Evolutionary conservation across 2,888 invertebrate genomes (phyloP).

Genomic region (Sesamia inferens): DNA sequence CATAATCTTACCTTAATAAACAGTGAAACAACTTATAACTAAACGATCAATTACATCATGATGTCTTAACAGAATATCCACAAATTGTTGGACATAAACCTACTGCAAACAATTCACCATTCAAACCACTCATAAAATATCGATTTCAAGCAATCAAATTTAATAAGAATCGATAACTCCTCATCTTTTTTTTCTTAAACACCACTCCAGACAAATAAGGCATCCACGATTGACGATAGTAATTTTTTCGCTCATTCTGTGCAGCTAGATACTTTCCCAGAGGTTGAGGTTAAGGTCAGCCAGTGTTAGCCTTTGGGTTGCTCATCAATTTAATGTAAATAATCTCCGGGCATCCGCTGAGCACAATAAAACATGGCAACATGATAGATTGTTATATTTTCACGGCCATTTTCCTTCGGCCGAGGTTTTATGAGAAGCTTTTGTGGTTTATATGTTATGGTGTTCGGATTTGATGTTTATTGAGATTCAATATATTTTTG

Average conservation of each 20-base stretch:
- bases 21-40: background rate
- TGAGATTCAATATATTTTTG: constrained; percentile 14
- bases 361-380: constrained; percentile 81
- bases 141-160: constrained; percentile 13
- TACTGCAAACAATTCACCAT: background rate
- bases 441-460: constrained; percentile 52
- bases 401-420: constrained; percentile 72
- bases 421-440: constrained; percentile 65
- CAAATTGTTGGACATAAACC: background rate
- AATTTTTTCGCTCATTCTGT: constrained; percentile 79
- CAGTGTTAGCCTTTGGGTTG: constrained; percentile 77
- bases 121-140: constrained; percentile 5
- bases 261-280: constrained; percentile 73
- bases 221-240: constrained; percentile 71
- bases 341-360: constrained; percentile 82
- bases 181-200: constrained; percentile 57
- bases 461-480: constrained; percentile 40
- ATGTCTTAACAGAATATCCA: background rate
- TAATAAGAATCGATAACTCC: constrained; percentile 16
- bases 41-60: background rate
- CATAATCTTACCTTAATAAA: background rate
- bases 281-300: constrained; percentile 81
- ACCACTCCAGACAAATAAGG: constrained; percentile 67
- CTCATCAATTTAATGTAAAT: constrained; percentile 88
- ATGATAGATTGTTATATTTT: constrained; percentile 84